Percentiles rank a stretch among this genome's conserved stretches.
Conservation (phyloP, 2,888 invertebrate genomes). For the Timema cristinae region DNA sequence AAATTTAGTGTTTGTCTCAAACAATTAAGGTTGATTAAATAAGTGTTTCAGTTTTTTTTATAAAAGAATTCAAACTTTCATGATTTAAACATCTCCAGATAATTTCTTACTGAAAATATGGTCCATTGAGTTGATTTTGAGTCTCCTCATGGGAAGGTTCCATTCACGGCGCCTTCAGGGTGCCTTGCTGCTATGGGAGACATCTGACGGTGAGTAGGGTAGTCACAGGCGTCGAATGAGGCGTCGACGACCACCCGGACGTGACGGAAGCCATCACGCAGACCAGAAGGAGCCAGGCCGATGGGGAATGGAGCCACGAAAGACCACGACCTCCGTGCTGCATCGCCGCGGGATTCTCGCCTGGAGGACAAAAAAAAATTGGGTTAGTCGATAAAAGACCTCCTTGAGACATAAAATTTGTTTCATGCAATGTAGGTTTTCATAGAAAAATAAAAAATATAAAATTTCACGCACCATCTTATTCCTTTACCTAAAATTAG, state of each 20-base stretch:
- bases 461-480: too few species aligned
- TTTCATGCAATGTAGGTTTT: too few species aligned
- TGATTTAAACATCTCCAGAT: too few species aligned
- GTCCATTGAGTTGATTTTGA: too few species aligned
- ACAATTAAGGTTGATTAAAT: too few species aligned
- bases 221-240: neutral
- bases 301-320: constrained; percentile 38
- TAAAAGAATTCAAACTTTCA: too few species aligned
- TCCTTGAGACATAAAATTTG: too few species aligned
- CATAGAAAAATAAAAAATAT: too few species aligned
- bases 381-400: neutral
- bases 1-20: too few species aligned
- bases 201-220: too few species aligned
- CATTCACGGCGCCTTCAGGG: neutral
- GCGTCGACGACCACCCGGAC: constrained; percentile 10
- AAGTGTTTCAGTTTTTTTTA: too few species aligned
- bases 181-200: constrained; percentile 12
- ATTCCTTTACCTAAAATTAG: too few species aligned
- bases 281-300: constrained; percentile 37
- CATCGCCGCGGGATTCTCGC: constrained; percentile 80
- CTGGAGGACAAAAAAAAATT: constrained; percentile 47
- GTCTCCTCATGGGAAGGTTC: neutral
- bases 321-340: constrained; percentile 51
- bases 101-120: neutral
- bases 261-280: constrained; percentile 24